Conservation (phyloP, 2,797 vertebrate genomes). For the Enteromius fasciolatus region DNA sequence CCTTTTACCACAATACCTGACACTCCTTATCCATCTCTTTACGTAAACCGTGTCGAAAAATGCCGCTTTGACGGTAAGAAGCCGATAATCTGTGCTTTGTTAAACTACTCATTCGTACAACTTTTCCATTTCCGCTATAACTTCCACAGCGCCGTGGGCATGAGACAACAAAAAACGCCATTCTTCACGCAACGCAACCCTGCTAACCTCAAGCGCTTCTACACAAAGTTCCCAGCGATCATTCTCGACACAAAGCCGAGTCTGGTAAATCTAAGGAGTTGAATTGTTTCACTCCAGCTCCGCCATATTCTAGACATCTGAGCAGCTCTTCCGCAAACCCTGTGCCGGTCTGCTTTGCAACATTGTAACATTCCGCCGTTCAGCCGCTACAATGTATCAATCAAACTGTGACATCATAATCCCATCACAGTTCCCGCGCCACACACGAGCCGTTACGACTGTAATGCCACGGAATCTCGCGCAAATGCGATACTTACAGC, state of each 20-base stretch:
- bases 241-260: not conserved
- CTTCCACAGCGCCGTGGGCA: conserved; percentile 58
- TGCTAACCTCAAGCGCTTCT: not conserved
- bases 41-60: not conserved
- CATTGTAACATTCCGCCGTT: conserved; percentile 35
- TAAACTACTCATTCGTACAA: conserved; percentile 59
- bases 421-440: not conserved
- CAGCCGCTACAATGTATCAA: conserved; percentile 4
- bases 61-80: not conserved
- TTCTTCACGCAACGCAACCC: conserved; percentile 22
- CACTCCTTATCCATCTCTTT: not conserved
- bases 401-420: not conserved
- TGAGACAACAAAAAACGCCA: conserved; percentile 45
- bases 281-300: conserved; percentile 62
- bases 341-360: conserved; percentile 53
- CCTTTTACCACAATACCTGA: not conserved
- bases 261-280: conserved; percentile 53
- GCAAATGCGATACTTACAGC: conserved; percentile 62
- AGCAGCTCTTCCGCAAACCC: conserved; percentile 68
- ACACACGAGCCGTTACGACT: not conserved
- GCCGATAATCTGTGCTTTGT: conserved; percentile 33
- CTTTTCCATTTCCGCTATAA: conserved; percentile 71
- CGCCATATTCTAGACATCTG: conserved; percentile 69
- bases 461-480: conserved; percentile 33
- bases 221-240: not conserved